Evolutionary conservation across 2,888 invertebrate species (phyloP), one percentile per base, ranked within the genome.

Genomic region (Capitulum mitella): DNA sequence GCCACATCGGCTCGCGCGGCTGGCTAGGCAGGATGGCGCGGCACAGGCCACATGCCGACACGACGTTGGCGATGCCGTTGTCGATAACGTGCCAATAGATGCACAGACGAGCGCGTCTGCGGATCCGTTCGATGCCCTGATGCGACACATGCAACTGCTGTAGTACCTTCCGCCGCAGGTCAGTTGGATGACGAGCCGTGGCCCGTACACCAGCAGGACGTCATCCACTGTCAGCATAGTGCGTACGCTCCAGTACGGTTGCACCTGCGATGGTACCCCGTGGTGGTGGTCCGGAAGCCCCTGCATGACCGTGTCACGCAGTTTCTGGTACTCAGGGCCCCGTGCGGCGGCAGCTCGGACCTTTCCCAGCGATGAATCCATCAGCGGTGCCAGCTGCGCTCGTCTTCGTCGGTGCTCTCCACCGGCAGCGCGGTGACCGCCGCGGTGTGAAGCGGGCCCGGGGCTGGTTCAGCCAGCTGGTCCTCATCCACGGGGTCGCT

Each of bases 11-110:
- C 40, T 78, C 77, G 26, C 48, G 77, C 16, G 22, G 51, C 0
- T 58, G 79, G 26, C 77, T 54, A 16, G 79, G 77, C 2, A 32
- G n/a, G 3, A 58, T 32, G 12, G 29, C n/a, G 3, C 58, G 79
- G 61, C 79, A 79, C 5, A 19, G 10, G 22, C n/a, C 1, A 32
- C 77, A 79, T 3, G 58, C 14, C 0, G 37, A 5, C 29, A 79
- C 58, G 16, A 40, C 58, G 51, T 79, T 79, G 26, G 79, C 80
- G 34, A 81, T 79, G 12, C 80, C 79, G n/a, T 46, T 34, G 29
- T 82, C 81, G 14, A 81, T 80, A 16, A 78, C 46, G 3, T 61
- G 80, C 80, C 81, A 81, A 75, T 80, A 81, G n/a, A 80, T 77
- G 46, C 37, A 77, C 61, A 80, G 80, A 10, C 80, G 78, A 16